Evolutionary conservation across 2,797 vertebrate species (phyloP).

Genomic region (Tachyglossus aculeatus): DNA sequence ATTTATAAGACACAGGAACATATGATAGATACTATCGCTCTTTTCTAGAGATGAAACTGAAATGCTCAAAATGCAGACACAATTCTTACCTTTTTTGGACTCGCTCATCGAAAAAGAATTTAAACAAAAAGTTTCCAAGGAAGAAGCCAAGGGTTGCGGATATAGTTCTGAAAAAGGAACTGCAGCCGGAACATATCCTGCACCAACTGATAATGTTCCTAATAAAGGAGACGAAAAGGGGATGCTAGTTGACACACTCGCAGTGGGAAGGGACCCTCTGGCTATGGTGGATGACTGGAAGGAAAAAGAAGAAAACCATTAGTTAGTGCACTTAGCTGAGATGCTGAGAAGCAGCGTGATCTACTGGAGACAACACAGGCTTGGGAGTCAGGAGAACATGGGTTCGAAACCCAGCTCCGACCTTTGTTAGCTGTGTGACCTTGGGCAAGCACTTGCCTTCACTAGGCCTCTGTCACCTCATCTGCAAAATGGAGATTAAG

Average conservation of each 20-base stretch:
- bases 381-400: too few relatives aligned
- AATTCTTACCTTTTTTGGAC: constrained; percentile 83
- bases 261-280: constrained; percentile 73
- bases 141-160: constrained; percentile 74
- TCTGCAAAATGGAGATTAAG: too few relatives aligned
- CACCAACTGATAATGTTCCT: constrained; percentile 75
- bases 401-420: too few relatives aligned
- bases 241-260: constrained; percentile 74
- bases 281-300: constrained; percentile 62
- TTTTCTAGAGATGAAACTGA: constrained; percentile 9
- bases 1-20: too few relatives aligned
- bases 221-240: constrained; percentile 81
- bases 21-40: not conserved
- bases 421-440: too few relatives aligned
- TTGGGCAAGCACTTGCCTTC: too few relatives aligned
- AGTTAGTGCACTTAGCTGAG: too few relatives aligned
- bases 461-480: too few relatives aligned
- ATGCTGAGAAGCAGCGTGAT: too few relatives aligned
- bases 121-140: constrained; percentile 83
- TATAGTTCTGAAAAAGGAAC: constrained; percentile 74
- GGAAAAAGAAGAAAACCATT: constrained; percentile 1
- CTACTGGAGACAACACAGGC: too few relatives aligned
- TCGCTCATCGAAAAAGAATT: constrained; percentile 86
- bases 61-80: not conserved
- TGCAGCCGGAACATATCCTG: constrained; percentile 69